A percentile compares a stretch with the other conserved stretches of the same genome.
Conservation (phyloP, 2,113 vertebrate species). For the Anoplopoma fimbria region DNA sequence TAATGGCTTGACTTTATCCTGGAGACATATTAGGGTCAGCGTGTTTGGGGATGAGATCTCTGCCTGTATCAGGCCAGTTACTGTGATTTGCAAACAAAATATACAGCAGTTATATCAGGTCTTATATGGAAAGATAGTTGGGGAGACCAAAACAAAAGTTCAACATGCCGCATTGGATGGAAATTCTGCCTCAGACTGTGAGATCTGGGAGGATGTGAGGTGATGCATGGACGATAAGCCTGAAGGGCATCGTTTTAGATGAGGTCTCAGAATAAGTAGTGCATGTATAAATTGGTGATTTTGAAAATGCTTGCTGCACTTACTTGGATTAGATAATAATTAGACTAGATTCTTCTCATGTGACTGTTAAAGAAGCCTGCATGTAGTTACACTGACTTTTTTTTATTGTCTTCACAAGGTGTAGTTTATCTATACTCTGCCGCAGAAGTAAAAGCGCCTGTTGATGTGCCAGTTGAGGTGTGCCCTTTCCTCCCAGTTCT, state of each 20-base stretch:
- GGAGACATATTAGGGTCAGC: conserved; percentile 56
- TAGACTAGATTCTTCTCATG: neutral
- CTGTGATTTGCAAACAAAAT: conserved; percentile 46
- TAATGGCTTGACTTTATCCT: conserved; percentile 63
- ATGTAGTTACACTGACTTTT: neutral
- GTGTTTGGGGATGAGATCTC: conserved; percentile 51
- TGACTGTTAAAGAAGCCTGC: neutral
- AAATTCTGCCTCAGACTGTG: conserved; percentile 5
- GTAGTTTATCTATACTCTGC: neutral
- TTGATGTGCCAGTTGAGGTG: conserved; percentile 80
- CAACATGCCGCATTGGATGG: neutral
- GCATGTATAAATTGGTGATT: conserved; percentile 37
- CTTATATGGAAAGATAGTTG: conserved; percentile 14
- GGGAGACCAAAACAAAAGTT: conserved; percentile 3
- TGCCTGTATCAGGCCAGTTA: conserved; percentile 34
- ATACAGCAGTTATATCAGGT: neutral
- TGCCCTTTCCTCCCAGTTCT: conserved; percentile 73
- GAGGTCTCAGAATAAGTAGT: conserved; percentile 46
- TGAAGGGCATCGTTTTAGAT: conserved; percentile 26
- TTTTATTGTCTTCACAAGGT: neutral
- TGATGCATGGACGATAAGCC: conserved; percentile 24
- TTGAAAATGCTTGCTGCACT: conserved; percentile 13
- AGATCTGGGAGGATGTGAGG: conserved; percentile 19
- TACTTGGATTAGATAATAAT: conserved; percentile 10
- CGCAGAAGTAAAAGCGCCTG: conserved; percentile 39